Conservation (phyloP, 2,888 invertebrate genomes). For the Microctonus aethiopoides region DNA sequence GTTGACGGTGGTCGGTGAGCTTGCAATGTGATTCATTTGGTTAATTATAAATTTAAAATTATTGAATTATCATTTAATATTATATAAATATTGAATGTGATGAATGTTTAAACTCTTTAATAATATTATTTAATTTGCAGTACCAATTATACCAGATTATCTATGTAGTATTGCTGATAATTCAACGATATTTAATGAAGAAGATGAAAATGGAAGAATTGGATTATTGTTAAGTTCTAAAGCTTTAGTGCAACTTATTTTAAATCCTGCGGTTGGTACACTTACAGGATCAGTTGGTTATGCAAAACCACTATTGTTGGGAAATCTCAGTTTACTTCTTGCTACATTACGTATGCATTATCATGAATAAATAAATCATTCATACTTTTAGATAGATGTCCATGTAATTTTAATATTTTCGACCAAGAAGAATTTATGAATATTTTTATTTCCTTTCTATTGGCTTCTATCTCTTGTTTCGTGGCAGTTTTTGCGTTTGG, state of each 20-base stretch:
- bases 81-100: neutral
- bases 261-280: slow-evolving; percentile 81
- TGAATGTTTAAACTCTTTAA: neutral
- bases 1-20: slow-evolving; percentile 88
- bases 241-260: slow-evolving; percentile 81
- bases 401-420: neutral
- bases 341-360: slow-evolving; percentile 75
- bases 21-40: neutral
- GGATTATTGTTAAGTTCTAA: slow-evolving; percentile 80
- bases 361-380: slow-evolving; percentile 18
- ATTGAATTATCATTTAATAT: slow-evolving; percentile 3
- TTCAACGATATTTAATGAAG: slow-evolving; percentile 60
- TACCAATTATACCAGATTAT: slow-evolving; percentile 84
- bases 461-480: neutral
- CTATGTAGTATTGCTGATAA: slow-evolving; percentile 72
- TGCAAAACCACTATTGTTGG: slow-evolving; percentile 75
- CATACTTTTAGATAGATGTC: neutral
- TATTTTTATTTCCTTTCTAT: neutral
- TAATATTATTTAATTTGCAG: slow-evolving; percentile 69
- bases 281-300: slow-evolving; percentile 76
- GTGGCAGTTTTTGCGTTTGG: slow-evolving; percentile 81
- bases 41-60: too few relatives aligned
- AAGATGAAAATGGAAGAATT: slow-evolving; percentile 76
- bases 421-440: neutral
- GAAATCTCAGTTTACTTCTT: slow-evolving; percentile 75